Percentiles rank a stretch among this genome's conserved stretches.
Conservation (phyloP, 2,888 invertebrate genomes). For the Eulithis testata region DNA sequence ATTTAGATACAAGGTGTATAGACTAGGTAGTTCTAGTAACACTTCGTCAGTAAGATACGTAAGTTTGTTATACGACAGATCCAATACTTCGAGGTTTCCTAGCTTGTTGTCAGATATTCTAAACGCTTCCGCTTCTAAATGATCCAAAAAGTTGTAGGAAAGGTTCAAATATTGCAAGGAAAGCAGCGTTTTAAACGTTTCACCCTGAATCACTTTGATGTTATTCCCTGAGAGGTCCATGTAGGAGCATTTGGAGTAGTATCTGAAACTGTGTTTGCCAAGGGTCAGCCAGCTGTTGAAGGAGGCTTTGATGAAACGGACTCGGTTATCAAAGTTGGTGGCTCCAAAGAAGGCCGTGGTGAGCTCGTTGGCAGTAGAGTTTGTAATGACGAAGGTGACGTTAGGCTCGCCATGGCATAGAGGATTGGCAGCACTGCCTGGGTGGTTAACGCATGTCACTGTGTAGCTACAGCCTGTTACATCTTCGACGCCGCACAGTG, state of each 20-base stretch:
- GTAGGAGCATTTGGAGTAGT: slow-evolving; percentile 52
- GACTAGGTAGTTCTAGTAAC: slow-evolving; percentile 49
- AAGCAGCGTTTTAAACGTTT: slow-evolving; percentile 56
- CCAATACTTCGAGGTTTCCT: slow-evolving; percentile 50
- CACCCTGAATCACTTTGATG: slow-evolving; percentile 55
- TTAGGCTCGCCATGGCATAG: slow-evolving; percentile 53
- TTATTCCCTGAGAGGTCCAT: slow-evolving; percentile 61
- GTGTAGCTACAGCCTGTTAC: slow-evolving; percentile 56
- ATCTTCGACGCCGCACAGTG: slow-evolving; percentile 46
- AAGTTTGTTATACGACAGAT: slow-evolving; percentile 64
- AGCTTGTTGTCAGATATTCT: slow-evolving; percentile 45
- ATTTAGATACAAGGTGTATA: slow-evolving; percentile 59
- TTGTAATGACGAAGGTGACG: slow-evolving; percentile 58
- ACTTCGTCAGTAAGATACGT: slow-evolving; percentile 48
- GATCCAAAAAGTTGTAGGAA: slow-evolving; percentile 60
- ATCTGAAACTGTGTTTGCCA: slow-evolving; percentile 56
- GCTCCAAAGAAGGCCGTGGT: slow-evolving; percentile 62
- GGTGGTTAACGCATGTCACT: slow-evolving; percentile 52
- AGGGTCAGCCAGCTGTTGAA: slow-evolving; percentile 59
- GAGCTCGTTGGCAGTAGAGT: slow-evolving; percentile 47
- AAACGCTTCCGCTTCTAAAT: slow-evolving; percentile 53
- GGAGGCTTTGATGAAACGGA: slow-evolving; percentile 55
- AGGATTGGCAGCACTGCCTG: slow-evolving; percentile 53
- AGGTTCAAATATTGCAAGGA: slow-evolving; percentile 57
- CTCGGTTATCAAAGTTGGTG: slow-evolving; percentile 71